phyloP scores from a whole-genome alignment of 1,140 invertebrate species.

The Diorhabda carinulata region DNA sequence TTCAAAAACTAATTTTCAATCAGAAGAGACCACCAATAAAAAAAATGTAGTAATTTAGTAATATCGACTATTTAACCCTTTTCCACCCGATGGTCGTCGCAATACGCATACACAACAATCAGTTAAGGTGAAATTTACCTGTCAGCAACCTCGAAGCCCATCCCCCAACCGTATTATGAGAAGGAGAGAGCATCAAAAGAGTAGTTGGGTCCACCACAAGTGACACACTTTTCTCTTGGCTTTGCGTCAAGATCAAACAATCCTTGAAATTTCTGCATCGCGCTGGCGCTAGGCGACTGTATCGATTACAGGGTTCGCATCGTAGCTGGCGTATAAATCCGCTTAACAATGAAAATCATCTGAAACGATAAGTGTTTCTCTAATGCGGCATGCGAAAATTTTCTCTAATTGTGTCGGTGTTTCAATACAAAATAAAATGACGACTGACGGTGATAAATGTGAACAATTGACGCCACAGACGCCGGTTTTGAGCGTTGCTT shows the following conservation, averaged over 20 bases:
- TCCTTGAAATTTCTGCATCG: constrained; percentile 11
- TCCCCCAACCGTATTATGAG: not conserved
- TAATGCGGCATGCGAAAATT: not conserved
- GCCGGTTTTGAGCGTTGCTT: constrained; percentile 51
- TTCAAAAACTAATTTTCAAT: too few species aligned
- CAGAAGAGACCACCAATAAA: too few species aligned
- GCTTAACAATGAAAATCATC: constrained; percentile 1
- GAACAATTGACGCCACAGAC: constrained; percentile 48
- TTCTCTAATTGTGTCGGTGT: not conserved
- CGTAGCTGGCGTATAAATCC: not conserved
- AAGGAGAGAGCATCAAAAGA: not conserved
- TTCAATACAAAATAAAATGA: not conserved
- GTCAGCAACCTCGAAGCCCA: not conserved
- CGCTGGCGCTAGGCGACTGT: constrained; percentile 7
- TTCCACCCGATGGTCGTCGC: too few species aligned
- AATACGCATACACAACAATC: not conserved
- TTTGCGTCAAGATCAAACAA: constrained; percentile 11
- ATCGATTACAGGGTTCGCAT: constrained; percentile 10
- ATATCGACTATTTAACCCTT: too few species aligned
- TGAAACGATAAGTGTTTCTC: constrained; percentile 6
- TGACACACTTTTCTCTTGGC: constrained; percentile 16
- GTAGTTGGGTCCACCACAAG: not conserved
- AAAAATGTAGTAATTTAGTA: too few species aligned
- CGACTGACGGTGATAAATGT: constrained; percentile 26
- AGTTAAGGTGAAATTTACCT: not conserved